phyloP scores from a whole-genome alignment of 2,888 invertebrate species.

The Netelia inedita region DNA sequence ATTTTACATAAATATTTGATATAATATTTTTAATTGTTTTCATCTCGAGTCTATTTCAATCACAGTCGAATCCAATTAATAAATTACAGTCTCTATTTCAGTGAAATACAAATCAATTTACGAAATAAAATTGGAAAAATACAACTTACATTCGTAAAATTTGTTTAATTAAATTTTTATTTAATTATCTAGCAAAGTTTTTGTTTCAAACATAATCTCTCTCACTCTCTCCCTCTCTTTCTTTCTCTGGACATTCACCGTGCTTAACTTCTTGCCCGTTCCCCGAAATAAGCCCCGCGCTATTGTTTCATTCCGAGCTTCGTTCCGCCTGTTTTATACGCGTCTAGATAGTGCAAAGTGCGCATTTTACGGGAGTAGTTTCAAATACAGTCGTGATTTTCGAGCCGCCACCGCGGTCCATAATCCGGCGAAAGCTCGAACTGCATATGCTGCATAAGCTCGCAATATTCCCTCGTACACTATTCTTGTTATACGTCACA shows the following conservation, averaged over 20 bases:
- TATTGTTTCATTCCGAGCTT: slow-evolving; percentile 26
- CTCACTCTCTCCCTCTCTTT: too few species aligned
- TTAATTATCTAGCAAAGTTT: too few species aligned
- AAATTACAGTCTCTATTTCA: too few species aligned
- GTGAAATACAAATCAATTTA: too few species aligned
- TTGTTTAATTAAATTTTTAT: too few species aligned
- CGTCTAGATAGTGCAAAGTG: not conserved
- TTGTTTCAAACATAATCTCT: too few species aligned
- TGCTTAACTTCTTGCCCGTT: slow-evolving; percentile 17
- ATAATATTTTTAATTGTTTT: too few species aligned
- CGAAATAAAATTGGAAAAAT: too few species aligned
- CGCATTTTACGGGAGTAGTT: slow-evolving; percentile 2
- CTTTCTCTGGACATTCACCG: not conserved
- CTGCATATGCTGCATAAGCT: slow-evolving; percentile 64
- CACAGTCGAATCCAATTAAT: too few species aligned
- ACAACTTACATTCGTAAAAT: too few species aligned
- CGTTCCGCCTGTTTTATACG: not conserved
- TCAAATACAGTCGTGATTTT: slow-evolving; percentile 29
- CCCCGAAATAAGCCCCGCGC: slow-evolving; percentile 18
- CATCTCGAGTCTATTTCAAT: too few species aligned
- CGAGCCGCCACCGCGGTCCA: slow-evolving; percentile 62
- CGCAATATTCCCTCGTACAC: slow-evolving; percentile 54
- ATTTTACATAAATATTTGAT: too few species aligned
- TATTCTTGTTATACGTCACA: slow-evolving; percentile 60
- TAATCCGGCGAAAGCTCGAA: slow-evolving; percentile 77